These are phyloP conservation scores for Drosophila suzukii DNA, from an alignment of 1,140 invertebrate species.

Conservation along the genomic window DNA sequence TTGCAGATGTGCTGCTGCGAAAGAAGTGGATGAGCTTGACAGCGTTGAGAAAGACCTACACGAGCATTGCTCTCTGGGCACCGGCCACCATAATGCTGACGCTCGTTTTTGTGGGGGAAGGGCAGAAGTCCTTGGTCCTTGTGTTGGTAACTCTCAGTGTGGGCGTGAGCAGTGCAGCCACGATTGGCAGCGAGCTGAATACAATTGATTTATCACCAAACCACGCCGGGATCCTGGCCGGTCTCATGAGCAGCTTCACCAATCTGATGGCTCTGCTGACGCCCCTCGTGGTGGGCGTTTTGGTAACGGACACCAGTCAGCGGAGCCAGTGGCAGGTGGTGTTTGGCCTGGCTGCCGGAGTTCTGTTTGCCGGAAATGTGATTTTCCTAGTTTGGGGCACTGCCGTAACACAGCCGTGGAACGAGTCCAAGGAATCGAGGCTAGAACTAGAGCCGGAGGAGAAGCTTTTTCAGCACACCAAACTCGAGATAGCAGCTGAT, in stretches of 20 bases:
- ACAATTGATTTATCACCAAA: conserved; percentile 92
- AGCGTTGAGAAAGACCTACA: conserved; percentile 88
- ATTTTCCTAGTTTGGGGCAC: conserved; percentile 89
- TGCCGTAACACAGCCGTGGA: conserved; percentile 88
- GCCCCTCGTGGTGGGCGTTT: conserved; percentile 87
- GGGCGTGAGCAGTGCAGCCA: conserved; percentile 90
- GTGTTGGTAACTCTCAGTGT: conserved; percentile 89
- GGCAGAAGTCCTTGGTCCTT: conserved; percentile 86
- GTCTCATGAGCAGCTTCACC: conserved; percentile 90
- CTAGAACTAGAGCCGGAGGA: conserved; percentile 31
- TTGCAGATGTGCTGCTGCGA: conserved; percentile 87
- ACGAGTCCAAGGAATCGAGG: conserved; percentile 74
- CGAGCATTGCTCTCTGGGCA: conserved; percentile 87
- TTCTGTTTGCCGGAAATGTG: conserved; percentile 89
- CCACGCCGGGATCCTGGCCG: conserved; percentile 88
- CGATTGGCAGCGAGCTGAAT: conserved; percentile 89
- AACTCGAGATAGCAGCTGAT: conserved; percentile 34
- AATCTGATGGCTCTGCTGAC: conserved; percentile 90
- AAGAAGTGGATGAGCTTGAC: conserved; percentile 86
- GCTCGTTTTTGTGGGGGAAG: conserved; percentile 86
- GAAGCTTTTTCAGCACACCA: conserved; percentile 49
- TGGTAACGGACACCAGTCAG: conserved; percentile 87
- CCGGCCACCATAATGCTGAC: conserved; percentile 87
- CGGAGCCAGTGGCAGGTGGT: conserved; percentile 89
- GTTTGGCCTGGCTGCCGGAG: conserved; percentile 89